Percentiles rank a stretch among this genome's conserved stretches.
Conservation (phyloP, 2,888 invertebrate genomes). For the Drosophila multiciliata region DNA sequence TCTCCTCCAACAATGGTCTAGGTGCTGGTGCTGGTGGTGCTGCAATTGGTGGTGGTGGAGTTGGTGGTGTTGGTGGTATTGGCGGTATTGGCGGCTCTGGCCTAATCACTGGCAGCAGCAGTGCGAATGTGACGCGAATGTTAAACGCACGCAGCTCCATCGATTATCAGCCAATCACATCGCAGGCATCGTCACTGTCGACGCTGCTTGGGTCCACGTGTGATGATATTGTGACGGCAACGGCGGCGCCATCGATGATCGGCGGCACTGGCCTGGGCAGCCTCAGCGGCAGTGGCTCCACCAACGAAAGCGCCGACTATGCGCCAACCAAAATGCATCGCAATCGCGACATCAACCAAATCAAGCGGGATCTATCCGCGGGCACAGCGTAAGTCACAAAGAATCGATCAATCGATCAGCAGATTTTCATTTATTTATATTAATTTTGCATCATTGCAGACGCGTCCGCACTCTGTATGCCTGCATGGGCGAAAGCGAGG, state of each 20-base stretch:
- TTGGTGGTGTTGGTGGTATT: slow-evolving; percentile 30
- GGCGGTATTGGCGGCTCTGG: slow-evolving; percentile 8
- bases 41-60: slow-evolving; percentile 48
- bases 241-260: slow-evolving; percentile 79
- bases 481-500: slow-evolving; percentile 97
- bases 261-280: slow-evolving; percentile 67
- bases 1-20: slow-evolving; percentile 87
- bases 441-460: slow-evolving; percentile 84
- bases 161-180: slow-evolving; percentile 81
- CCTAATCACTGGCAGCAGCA: slow-evolving; percentile 39
- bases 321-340: slow-evolving; percentile 87
- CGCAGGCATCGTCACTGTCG: slow-evolving; percentile 81
- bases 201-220: slow-evolving; percentile 80
- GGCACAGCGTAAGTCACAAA: slow-evolving; percentile 83
- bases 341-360: slow-evolving; percentile 85
- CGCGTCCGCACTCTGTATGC: slow-evolving; percentile 97
- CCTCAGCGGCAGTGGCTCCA: slow-evolving; percentile 61
- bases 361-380: slow-evolving; percentile 83
- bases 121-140: slow-evolving; percentile 60
- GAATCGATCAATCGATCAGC: not conserved
- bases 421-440: too few relatives aligned
- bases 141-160: slow-evolving; percentile 76
- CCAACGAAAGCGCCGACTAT: slow-evolving; percentile 75
- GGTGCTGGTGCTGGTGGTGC: slow-evolving; percentile 76
- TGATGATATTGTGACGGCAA: slow-evolving; percentile 83